Evolutionary conservation across 2,113 vertebrate genomes (phyloP), one percentile per base, ranked within the genome.

Genomic region (Apodemus sylvaticus): DNA sequence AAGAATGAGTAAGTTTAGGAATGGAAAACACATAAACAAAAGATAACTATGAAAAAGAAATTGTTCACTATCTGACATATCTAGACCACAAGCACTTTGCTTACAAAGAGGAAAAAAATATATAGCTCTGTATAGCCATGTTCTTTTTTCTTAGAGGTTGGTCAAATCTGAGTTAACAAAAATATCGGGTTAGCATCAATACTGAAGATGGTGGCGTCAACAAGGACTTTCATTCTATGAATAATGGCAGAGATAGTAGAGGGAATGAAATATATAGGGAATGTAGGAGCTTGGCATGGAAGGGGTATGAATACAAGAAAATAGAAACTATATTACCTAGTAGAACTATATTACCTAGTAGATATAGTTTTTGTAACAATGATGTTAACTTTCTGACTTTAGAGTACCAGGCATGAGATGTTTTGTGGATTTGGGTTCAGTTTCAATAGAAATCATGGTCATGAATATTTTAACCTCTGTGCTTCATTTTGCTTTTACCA

Each of bases 381-480:
- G 9, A 14, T 86, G 20, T 29, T n/a, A 83, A 64, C 3, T 45
- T 9, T 94, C 71, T 73, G 66, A 78, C 36, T 83, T 94, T 19
- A 89, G 66, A 58, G 22, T 39, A n/a, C n/a, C n/a, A 68, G 58
- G 55, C 70, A 60, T 13, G 31, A 45, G 24, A 26, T 53, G 10
- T 22, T 93, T 14, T 71, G 58, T 90, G 45, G 64, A 77, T 94
- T 74, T 96, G 55, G 77, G 58, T 89, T 90, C 9, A 12, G 6
- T 77, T 22, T 0, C 36, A n/a, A 34, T 58, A 89, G 29, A 42
- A 87, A 93, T 74, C 45, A 3, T 31, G 48, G 48, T 48, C 53
- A 86, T 89, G 36, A 95, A 95, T 93, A 96, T 90, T 89, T 92
- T 90, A 92, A 97, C 39, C 71, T 94, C 58, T 83, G 55, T 95